A percentile compares a stretch with the other conserved stretches of the same genome.
These are phyloP conservation scores for Steinernema khuongi DNA, from an alignment of 1,140 invertebrate species.

Conservation along the genomic window DNA sequence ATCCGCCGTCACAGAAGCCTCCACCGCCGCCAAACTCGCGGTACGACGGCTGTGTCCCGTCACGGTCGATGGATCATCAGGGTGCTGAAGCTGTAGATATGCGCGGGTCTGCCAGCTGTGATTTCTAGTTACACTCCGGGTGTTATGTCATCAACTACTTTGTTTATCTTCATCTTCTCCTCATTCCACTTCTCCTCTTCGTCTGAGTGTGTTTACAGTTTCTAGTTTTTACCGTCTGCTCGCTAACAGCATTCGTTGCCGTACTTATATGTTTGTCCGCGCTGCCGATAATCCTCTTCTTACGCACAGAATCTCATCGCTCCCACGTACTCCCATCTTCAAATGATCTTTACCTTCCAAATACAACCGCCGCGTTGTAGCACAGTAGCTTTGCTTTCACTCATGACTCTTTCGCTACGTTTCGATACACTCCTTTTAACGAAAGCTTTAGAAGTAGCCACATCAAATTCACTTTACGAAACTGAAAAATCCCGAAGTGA, in stretches of 20 bases:
- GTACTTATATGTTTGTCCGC: not conserved
- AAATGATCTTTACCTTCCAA: not conserved
- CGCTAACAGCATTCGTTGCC: not conserved
- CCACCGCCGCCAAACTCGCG: not conserved
- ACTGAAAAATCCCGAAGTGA: too few species aligned
- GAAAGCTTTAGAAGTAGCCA: not conserved
- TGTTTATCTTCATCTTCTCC: slow-evolving; percentile 13
- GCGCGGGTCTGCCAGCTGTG: slow-evolving; percentile 18
- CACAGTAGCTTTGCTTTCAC: not conserved
- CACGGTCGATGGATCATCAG: not conserved
- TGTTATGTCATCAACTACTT: not conserved
- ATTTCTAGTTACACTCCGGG: slow-evolving; percentile 17
- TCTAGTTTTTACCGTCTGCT: not conserved
- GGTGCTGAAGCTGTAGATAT: slow-evolving; percentile 7
- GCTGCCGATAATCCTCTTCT: not conserved
- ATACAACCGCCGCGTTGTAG: slow-evolving; percentile 5
- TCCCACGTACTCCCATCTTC: not conserved
- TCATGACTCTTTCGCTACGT: not conserved
- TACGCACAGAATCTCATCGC: not conserved
- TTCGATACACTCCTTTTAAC: not conserved
- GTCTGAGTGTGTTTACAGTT: not conserved
- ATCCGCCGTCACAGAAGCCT: not conserved
- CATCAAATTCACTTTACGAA: not conserved
- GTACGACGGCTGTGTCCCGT: not conserved
- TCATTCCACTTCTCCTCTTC: slow-evolving; percentile 2